These are phyloP conservation scores for Coelopa frigida DNA, from an alignment of 1,140 invertebrate genomes.

Conservation along the genomic window DNA sequence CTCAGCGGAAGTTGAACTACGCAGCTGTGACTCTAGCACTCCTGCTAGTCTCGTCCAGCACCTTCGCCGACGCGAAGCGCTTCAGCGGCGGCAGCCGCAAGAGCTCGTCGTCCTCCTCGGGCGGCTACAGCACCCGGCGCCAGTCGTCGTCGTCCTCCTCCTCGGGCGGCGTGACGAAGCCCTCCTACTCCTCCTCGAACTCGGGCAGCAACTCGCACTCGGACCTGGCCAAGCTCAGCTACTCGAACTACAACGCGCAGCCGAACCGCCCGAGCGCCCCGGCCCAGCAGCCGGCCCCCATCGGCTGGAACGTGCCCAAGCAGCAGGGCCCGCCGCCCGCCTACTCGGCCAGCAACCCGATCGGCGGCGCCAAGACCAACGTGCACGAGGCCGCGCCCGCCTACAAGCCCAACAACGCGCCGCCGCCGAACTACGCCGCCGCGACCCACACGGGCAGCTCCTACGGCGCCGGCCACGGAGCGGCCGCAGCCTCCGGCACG, in stretches of 20 bases:
- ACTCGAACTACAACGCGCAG: constrained; percentile 37
- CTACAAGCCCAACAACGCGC: constrained; percentile 29
- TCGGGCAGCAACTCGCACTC: constrained; percentile 30
- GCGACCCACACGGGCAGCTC: constrained; percentile 13
- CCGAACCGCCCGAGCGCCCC: constrained; percentile 29
- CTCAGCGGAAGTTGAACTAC: too few relatives aligned
- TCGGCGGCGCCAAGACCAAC: constrained; percentile 28
- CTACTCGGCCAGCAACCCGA: constrained; percentile 32
- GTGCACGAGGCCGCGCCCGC: constrained; percentile 31
- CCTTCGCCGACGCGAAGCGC: constrained; percentile 10
- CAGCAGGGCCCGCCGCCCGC: constrained; percentile 31
- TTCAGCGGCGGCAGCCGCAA: constrained; percentile 10
- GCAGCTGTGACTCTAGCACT: too few relatives aligned
- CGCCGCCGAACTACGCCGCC: constrained; percentile 23
- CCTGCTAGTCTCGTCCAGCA: too few relatives aligned
- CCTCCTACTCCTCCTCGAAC: constrained; percentile 21
- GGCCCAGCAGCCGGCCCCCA: constrained; percentile 1
- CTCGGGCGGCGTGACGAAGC: constrained; percentile 35
- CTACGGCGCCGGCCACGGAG: too few relatives aligned
- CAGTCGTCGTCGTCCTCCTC: constrained; percentile 33
- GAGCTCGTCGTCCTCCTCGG: constrained; percentile 3
- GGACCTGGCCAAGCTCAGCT: constrained; percentile 36
- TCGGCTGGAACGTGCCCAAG: constrained; percentile 40
- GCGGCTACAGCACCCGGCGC: constrained; percentile 2
- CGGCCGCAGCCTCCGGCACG: too few relatives aligned